Conservation (phyloP, 2,113 vertebrate genomes). For the Kryptolebias marmoratus region DNA sequence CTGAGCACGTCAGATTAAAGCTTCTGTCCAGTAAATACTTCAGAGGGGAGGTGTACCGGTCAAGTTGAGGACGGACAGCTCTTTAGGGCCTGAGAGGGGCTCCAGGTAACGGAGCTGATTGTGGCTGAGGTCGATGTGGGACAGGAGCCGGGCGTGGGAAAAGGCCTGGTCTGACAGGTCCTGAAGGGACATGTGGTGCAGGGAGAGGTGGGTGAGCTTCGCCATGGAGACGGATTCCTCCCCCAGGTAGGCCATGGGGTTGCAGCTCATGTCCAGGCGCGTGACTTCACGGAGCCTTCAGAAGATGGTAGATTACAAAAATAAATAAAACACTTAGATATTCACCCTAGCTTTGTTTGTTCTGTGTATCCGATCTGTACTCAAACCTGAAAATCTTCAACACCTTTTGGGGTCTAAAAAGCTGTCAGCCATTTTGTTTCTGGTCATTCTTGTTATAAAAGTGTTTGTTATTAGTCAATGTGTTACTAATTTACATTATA, state of each 20-base stretch:
- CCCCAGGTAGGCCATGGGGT: constrained; percentile 87
- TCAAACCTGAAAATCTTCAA: too few relatives aligned
- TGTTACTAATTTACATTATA: too few relatives aligned
- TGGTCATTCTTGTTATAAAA: too few relatives aligned
- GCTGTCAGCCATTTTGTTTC: too few relatives aligned
- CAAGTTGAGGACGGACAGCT: constrained; percentile 79
- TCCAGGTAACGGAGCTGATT: constrained; percentile 89
- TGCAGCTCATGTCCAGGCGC: constrained; percentile 87
- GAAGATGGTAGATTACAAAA: background rate
- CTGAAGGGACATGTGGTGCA: constrained; percentile 89
- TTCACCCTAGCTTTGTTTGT: background rate
- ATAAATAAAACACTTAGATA: background rate
- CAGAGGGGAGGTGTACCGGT: constrained; percentile 46
- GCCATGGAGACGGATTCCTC: constrained; percentile 88
- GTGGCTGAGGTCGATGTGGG: constrained; percentile 84
- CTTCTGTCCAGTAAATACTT: too few relatives aligned
- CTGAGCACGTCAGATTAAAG: too few relatives aligned
- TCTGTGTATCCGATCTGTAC: too few relatives aligned
- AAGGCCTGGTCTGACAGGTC: constrained; percentile 86
- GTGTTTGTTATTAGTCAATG: too few relatives aligned
- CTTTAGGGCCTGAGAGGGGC: constrained; percentile 76
- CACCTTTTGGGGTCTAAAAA: too few relatives aligned
- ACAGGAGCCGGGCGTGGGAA: constrained; percentile 79
- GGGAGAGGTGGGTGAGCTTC: constrained; percentile 85
- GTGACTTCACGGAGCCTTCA: constrained; percentile 78